Evolutionary conservation across 2,113 vertebrate genomes (phyloP), one percentile per base, ranked within the genome.

Genomic region (Laticauda colubrina): DNA sequence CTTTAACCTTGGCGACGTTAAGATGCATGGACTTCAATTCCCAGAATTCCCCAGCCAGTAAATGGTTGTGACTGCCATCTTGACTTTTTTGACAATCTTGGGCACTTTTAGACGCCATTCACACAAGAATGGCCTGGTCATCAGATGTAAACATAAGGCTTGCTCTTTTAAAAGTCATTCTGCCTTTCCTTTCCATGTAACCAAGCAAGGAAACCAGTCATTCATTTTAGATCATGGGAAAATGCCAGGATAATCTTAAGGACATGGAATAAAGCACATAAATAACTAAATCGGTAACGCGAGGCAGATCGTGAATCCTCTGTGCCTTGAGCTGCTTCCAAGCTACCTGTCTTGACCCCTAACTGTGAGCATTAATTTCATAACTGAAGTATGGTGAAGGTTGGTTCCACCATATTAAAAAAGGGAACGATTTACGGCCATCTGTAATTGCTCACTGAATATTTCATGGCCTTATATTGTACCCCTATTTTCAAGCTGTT

Each of bases 391-490:
- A 93, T 61, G 88, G 92, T 29, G 18, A 57, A 34, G 20, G 29
- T 24, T 86, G 54, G 88, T 75, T 57, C 54, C 24, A 7, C 54
- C 69, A 93, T 89, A 93, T 93, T 89, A 89, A 93, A 85, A 57
- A 56, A n/a, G 51, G 18, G 23, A 48, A 55, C 56, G 43, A 92
- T 85, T 93, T 93, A 75, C 51, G 75, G 95, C 95, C 95, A 95
- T 95, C 96, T 94, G 91, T 86, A 95, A 95, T 85, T 92, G 94
- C 92, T 94, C 94, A 55, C 94, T 91, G 96, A 97, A 96, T 91
- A 15, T 96, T 96, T 90, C 59, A 91, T 93, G 95, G 93, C 93
- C 94, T 96, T 95, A 92, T n/a, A 91, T 89, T 94, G 93, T 89
- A 92, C 94, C 95, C 96, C 95, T 89, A 86, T 90, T 95, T 96